These are phyloP conservation scores for Drosophila subobscura DNA, from an alignment of 1,140 invertebrate species.

Conservation along the genomic window DNA sequence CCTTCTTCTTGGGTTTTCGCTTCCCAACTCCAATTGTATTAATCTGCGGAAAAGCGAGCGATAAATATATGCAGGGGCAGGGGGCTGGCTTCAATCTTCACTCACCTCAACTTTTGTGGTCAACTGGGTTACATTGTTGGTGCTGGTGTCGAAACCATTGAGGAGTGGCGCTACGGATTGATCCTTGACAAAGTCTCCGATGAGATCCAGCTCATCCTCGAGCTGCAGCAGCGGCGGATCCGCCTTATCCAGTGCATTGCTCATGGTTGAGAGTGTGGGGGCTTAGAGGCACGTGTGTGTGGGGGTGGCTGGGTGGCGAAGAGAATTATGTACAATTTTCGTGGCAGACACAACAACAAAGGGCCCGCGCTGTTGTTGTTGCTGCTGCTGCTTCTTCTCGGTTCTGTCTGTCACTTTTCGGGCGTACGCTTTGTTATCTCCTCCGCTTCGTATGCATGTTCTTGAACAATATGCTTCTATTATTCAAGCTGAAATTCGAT, in stretches of 20 bases:
- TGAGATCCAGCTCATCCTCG: constrained; percentile 75
- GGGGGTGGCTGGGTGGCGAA: constrained; percentile 20
- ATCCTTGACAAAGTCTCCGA: constrained; percentile 70
- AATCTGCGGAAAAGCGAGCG: constrained; percentile 43
- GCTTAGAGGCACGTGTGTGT: constrained; percentile 26
- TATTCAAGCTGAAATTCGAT: constrained; percentile 50
- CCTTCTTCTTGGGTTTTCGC: constrained; percentile 49
- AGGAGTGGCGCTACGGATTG: constrained; percentile 49
- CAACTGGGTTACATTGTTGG: constrained; percentile 46
- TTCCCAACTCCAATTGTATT: constrained; percentile 73
- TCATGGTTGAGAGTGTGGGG: constrained; percentile 15
- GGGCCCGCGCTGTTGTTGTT: constrained; percentile 48
- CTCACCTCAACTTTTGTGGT: constrained; percentile 78
- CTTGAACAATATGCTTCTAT: constrained; percentile 42
- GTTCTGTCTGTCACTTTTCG: constrained; percentile 51
- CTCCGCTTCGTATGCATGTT: constrained; percentile 60
- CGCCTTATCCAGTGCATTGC: constrained; percentile 36
- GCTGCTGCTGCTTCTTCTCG: neutral
- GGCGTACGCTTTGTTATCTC: constrained; percentile 64
- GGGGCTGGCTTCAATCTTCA: neutral
- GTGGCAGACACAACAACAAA: constrained; percentile 58
- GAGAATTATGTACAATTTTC: constrained; percentile 16
- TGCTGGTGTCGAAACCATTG: constrained; percentile 53
- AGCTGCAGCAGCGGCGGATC: constrained; percentile 70
- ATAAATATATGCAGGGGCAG: neutral